phyloP scores from a whole-genome alignment of 2,888 invertebrate genomes.

The Yponomeuta evonymella region DNA sequence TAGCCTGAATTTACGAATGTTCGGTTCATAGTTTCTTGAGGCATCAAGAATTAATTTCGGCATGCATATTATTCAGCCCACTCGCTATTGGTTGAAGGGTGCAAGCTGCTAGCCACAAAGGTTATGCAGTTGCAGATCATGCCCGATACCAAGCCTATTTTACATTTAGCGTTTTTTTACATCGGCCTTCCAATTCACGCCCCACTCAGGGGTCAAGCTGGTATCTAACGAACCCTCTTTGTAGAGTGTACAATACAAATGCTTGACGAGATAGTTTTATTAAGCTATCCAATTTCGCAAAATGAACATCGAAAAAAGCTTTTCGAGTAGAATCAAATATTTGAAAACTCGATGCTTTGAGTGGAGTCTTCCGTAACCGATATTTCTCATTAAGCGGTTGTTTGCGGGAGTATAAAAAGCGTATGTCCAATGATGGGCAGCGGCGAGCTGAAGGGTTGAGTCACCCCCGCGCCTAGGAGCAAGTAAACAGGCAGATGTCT shows the following conservation, averaged over 20 bases:
- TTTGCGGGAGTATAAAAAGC: slow-evolving; percentile 67
- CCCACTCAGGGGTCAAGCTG: slow-evolving; percentile 24
- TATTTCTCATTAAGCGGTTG: slow-evolving; percentile 69
- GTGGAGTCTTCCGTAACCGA: slow-evolving; percentile 68
- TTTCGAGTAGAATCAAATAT: slow-evolving; percentile 42
- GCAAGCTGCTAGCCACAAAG: slow-evolving; percentile 53
- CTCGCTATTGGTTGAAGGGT: slow-evolving; percentile 51
- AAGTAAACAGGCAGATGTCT: slow-evolving; percentile 68
- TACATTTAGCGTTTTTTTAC: slow-evolving; percentile 51
- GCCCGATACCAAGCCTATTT: slow-evolving; percentile 51
- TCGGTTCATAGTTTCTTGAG: slow-evolving; percentile 2
- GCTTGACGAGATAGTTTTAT: neutral
- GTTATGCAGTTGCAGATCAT: slow-evolving; percentile 64
- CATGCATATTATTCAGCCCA: slow-evolving; percentile 29
- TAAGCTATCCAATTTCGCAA: neutral
- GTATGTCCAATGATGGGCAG: slow-evolving; percentile 53
- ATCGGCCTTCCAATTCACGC: slow-evolving; percentile 51
- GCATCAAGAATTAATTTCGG: slow-evolving; percentile 27
- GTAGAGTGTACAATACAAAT: neutral
- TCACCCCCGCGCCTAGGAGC: slow-evolving; percentile 41
- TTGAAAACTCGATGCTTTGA: slow-evolving; percentile 56
- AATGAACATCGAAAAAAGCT: slow-evolving; percentile 28
- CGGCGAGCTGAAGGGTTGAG: slow-evolving; percentile 54
- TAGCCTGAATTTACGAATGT: slow-evolving; percentile 8
- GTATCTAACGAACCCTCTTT: slow-evolving; percentile 15